phyloP scores from a whole-genome alignment of 2,113 vertebrate genomes.

The Erinaceus europaeus region DNA sequence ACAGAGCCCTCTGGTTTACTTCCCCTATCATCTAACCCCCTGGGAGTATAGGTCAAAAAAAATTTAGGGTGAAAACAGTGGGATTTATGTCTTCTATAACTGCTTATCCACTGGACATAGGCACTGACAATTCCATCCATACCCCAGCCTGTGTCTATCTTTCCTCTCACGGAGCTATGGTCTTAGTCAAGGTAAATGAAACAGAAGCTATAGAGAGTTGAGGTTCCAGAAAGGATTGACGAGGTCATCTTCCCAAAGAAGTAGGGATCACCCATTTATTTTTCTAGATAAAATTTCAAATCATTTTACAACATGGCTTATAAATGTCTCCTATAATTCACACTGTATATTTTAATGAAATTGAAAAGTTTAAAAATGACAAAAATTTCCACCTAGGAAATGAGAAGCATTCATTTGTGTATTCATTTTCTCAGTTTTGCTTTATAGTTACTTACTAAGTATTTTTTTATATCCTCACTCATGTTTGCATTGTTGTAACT shows the following conservation, averaged over 20 bases:
- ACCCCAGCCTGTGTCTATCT: no score
- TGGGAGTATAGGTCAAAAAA: no score
- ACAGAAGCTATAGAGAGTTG: no score
- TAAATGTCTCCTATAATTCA: neutral
- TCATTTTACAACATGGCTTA: neutral
- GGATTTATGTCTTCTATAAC: no score
- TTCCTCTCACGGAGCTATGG: neutral
- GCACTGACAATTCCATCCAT: no score
- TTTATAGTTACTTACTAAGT: neutral
- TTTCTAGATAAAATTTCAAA: slow-evolving; percentile 33
- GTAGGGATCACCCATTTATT: no score
- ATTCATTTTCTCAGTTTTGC: neutral
- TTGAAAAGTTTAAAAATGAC: slow-evolving; percentile 5
- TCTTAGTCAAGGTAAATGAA: neutral
- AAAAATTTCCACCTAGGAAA: neutral
- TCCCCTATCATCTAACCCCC: no score
- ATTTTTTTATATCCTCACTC: neutral
- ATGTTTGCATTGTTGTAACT: neutral
- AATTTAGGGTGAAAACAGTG: no score
- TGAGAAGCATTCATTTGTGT: neutral
- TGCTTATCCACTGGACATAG: no score
- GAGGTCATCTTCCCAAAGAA: no score
- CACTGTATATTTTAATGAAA: neutral
- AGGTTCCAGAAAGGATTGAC: no score
- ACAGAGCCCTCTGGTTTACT: no score